These are phyloP conservation scores for Syrrhaptes paradoxus DNA, from an alignment of 2,113 vertebrate genomes.

Conservation along the genomic window DNA sequence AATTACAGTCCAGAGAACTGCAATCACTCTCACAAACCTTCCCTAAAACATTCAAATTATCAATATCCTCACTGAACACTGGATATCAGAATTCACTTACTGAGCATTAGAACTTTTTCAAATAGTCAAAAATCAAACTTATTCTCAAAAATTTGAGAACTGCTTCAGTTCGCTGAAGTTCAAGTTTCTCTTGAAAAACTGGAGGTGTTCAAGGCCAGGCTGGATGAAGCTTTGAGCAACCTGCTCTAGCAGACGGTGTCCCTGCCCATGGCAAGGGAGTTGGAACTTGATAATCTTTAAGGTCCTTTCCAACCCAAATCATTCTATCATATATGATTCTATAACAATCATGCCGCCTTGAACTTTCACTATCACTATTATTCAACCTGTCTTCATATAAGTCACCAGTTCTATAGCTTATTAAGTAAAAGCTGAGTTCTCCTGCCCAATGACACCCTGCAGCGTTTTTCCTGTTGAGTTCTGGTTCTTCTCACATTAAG, in stretches of 20 bases:
- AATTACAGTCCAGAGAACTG: not conserved
- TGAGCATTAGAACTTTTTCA: not conserved
- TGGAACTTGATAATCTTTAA: too few species aligned
- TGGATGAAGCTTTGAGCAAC: too few species aligned
- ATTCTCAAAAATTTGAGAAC: not conserved
- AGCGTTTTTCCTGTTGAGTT: not conserved
- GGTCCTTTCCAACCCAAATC: too few species aligned
- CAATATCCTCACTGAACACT: not conserved
- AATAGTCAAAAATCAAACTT: not conserved
- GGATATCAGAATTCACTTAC: not conserved
- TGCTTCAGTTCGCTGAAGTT: not conserved
- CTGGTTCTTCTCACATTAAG: not conserved
- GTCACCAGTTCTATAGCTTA: not conserved
- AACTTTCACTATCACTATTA: not conserved
- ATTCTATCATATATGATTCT: too few species aligned
- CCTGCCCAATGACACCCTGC: not conserved
- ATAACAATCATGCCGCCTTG: not conserved
- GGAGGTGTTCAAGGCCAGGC: too few species aligned
- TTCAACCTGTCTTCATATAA: not conserved
- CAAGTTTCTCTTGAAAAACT: not conserved
- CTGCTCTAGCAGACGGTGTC: too few species aligned
- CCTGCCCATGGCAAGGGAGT: too few species aligned
- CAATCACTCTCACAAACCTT: not conserved
- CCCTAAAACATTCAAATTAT: not conserved
- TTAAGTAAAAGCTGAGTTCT: not conserved